Evolutionary conservation across 2,888 invertebrate species (phyloP).

Genomic region (Macaria liturata): DNA sequence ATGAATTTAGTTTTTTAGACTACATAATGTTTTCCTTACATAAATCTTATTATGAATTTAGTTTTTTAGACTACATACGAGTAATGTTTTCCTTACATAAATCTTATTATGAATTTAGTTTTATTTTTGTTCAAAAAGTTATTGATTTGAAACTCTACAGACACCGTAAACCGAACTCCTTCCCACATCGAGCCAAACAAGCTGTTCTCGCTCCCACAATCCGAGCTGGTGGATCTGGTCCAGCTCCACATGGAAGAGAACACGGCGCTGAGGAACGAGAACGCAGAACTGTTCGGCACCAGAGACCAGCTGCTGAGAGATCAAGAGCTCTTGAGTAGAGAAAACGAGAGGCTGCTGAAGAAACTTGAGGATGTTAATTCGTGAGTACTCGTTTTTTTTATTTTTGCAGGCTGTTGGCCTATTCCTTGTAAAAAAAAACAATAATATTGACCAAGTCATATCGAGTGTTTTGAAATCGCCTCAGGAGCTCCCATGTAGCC

Average conservation of each 20-base stretch:
- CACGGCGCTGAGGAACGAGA: conserved; percentile 90
- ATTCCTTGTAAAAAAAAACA: too few species aligned
- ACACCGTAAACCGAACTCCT: conserved; percentile 68
- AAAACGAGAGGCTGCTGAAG: conserved; percentile 94
- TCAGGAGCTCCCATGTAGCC: too few species aligned
- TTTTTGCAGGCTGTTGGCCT: neutral
- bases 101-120: too few species aligned
- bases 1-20: too few species aligned
- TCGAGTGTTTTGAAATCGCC: too few species aligned
- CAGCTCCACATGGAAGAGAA: conserved; percentile 94
- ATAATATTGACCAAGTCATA: too few species aligned
- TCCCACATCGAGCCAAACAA: conserved; percentile 88
- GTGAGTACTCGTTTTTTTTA: conserved; percentile 81
- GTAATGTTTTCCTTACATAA: too few species aligned
- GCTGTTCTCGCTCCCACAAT: conserved; percentile 88
- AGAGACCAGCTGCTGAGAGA: conserved; percentile 92
- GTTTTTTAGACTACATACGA: too few species aligned
- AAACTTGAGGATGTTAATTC: conserved; percentile 94
- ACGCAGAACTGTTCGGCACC: conserved; percentile 91
- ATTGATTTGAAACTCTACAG: conserved; percentile 34
- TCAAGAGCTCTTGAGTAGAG: conserved; percentile 94
- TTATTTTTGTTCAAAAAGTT: too few species aligned
- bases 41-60: too few species aligned
- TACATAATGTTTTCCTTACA: too few species aligned
- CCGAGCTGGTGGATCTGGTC: conserved; percentile 92